Evolutionary conservation across 2,797 vertebrate genomes (phyloP).

Genomic region (Neomorphus geoffroyi): DNA sequence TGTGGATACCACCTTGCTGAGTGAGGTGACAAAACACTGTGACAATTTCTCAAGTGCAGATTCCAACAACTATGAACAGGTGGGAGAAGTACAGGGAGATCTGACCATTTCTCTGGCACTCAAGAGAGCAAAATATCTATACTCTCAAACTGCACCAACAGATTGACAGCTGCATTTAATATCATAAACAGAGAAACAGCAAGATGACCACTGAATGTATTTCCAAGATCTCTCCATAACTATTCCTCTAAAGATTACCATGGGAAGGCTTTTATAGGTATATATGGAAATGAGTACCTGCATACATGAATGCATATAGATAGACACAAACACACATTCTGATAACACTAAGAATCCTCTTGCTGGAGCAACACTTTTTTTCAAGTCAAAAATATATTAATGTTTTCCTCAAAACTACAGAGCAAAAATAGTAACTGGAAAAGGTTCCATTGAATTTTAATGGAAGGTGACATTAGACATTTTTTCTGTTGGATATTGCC

Average conservation of each 20-base stretch:
- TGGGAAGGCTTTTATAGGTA: not conserved
- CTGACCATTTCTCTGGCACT: not conserved
- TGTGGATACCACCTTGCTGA: not conserved
- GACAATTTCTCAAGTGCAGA: not conserved
- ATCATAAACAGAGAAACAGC: not conserved
- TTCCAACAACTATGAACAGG: not conserved
- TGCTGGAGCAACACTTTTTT: not conserved
- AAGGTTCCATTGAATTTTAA: not conserved
- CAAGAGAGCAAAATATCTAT: not conserved
- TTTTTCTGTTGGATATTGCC: not conserved
- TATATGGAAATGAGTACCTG: not conserved
- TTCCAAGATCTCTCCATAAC: not conserved
- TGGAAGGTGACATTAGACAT: not conserved
- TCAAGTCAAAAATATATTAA: not conserved
- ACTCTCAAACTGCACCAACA: not conserved
- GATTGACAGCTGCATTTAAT: not conserved
- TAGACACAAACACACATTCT: not conserved
- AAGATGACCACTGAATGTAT: not conserved
- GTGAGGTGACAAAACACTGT: accelerated
- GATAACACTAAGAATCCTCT: not conserved
- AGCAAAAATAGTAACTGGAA: not conserved
- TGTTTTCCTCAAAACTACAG: not conserved
- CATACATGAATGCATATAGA: not conserved
- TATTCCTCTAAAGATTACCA: not conserved
- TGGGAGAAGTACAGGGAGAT: not conserved